A percentile compares a stretch with the other conserved stretches of the same genome.
Conservation (phyloP, 2,797 vertebrate genomes). For the Aratinga solstitialis region DNA sequence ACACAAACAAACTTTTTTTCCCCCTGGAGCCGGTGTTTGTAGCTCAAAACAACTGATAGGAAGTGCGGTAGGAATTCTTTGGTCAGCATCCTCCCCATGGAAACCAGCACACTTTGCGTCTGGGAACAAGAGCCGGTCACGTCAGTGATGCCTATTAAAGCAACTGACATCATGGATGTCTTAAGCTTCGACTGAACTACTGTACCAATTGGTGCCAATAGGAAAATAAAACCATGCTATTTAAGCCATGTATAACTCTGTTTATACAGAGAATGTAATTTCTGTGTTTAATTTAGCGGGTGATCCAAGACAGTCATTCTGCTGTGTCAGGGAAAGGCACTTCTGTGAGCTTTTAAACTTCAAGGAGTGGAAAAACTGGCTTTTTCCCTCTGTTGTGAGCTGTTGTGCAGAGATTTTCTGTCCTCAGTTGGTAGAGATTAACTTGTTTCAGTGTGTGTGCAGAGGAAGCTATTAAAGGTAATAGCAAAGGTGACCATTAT, state of each 20-base stretch:
- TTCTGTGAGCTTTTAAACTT: constrained; percentile 30
- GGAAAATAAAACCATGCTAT: constrained; percentile 55
- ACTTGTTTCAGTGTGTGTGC: not conserved
- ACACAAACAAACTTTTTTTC: not conserved
- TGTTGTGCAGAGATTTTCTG: not conserved
- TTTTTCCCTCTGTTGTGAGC: not conserved
- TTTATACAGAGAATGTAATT: constrained; percentile 49
- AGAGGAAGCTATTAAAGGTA: not conserved
- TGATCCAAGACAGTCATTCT: constrained; percentile 38
- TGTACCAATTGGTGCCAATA: constrained; percentile 49
- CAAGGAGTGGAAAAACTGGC: constrained; percentile 5
- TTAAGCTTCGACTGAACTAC: constrained; percentile 44
- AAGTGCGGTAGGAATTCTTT: constrained; percentile 39
- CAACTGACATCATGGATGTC: constrained; percentile 58
- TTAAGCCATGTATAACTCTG: constrained; percentile 52
- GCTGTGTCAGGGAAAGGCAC: constrained; percentile 24
- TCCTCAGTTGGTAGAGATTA: constrained; percentile 5
- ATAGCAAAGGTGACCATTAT: constrained; percentile 39
- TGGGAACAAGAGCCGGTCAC: constrained; percentile 28
- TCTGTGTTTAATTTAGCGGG: constrained; percentile 61
- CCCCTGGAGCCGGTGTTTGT: not conserved
- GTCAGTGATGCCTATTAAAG: constrained; percentile 59
- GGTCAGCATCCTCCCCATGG: constrained; percentile 52
- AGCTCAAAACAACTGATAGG: constrained; percentile 42
- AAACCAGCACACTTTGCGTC: constrained; percentile 32